Evolutionary conservation across 2,888 invertebrate species (phyloP).

Genomic region (Drosophila austrosaltans): DNA sequence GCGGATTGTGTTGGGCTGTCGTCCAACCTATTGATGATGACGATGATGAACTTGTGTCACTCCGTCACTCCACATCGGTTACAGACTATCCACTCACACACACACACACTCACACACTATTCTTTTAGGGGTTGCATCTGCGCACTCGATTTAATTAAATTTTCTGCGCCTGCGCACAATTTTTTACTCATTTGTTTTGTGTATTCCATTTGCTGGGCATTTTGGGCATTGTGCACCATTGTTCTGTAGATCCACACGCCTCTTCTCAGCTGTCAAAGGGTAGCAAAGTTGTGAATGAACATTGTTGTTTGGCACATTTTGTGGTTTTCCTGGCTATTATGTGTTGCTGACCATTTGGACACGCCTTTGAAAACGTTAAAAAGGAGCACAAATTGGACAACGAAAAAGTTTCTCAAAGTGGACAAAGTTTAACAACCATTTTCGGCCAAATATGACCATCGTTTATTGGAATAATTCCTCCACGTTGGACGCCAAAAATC

Average conservation of each 20-base stretch:
- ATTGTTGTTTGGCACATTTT: slow-evolving; percentile 10
- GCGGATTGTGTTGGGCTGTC: slow-evolving; percentile 53
- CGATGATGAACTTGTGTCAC: slow-evolving; percentile 79
- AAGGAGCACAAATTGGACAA: not conserved
- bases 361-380: not conserved
- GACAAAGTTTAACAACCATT: not conserved
- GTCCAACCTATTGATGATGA: slow-evolving; percentile 24
- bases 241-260: slow-evolving; percentile 45
- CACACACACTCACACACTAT: too few species aligned
- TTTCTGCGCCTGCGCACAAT: slow-evolving; percentile 75
- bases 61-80: slow-evolving; percentile 33
- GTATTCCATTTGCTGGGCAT: slow-evolving; percentile 20
- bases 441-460: too few species aligned
- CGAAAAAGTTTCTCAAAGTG: not conserved
- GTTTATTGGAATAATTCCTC: too few species aligned
- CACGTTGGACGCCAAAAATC: too few species aligned
- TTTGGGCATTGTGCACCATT: slow-evolving; percentile 20
- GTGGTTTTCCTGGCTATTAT: slow-evolving; percentile 18
- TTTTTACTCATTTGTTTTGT: slow-evolving; percentile 65
- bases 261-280: slow-evolving; percentile 25
- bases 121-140: slow-evolving; percentile 47
- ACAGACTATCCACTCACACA: not conserved
- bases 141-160: slow-evolving; percentile 70
- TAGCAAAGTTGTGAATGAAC: slow-evolving; percentile 7
- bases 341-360: slow-evolving; percentile 17